Conservation (phyloP, 1,140 invertebrate genomes). For the Drosophila jambulina region DNA sequence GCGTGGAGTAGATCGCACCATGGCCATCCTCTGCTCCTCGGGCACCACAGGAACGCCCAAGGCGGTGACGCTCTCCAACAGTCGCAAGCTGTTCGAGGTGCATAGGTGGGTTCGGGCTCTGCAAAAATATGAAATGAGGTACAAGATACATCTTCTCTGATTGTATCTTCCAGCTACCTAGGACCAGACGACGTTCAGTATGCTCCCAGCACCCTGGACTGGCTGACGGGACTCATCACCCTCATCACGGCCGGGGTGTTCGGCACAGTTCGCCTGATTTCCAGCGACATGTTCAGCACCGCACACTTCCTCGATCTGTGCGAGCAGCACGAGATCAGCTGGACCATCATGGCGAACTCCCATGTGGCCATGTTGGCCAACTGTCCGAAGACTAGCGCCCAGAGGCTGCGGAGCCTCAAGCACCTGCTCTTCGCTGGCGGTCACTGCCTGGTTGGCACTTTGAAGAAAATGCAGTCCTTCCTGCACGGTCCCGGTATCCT, state of each 20-base stretch:
- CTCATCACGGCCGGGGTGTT: constrained; percentile 67
- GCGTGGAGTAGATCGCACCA: constrained; percentile 66
- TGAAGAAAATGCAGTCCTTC: constrained; percentile 70
- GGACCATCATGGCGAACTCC: constrained; percentile 68
- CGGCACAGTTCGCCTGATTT: constrained; percentile 72
- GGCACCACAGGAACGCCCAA: constrained; percentile 93
- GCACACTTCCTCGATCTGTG: constrained; percentile 67
- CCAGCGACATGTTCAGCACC: constrained; percentile 61
- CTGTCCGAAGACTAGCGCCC: constrained; percentile 16
- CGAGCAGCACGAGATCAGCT: constrained; percentile 65
- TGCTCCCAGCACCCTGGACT: constrained; percentile 78
- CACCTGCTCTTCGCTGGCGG: constrained; percentile 71
- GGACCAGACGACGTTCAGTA: constrained; percentile 67
- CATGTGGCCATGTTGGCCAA: constrained; percentile 77
- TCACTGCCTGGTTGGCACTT: constrained; percentile 67
- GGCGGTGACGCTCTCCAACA: constrained; percentile 90
- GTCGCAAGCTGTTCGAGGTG: constrained; percentile 58
- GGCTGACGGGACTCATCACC: constrained; percentile 71
- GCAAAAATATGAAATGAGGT: neutral
- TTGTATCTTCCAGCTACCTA: constrained; percentile 53
- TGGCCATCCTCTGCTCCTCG: constrained; percentile 87
- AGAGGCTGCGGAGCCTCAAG: constrained; percentile 56
- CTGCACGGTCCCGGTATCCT: constrained; percentile 60
- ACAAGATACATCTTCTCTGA: neutral
- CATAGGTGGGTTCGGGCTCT: constrained; percentile 41